Evolutionary conservation across 2,113 vertebrate species (phyloP), one percentile per base, ranked within the genome.

Genomic region (Nibea albiflora): DNA sequence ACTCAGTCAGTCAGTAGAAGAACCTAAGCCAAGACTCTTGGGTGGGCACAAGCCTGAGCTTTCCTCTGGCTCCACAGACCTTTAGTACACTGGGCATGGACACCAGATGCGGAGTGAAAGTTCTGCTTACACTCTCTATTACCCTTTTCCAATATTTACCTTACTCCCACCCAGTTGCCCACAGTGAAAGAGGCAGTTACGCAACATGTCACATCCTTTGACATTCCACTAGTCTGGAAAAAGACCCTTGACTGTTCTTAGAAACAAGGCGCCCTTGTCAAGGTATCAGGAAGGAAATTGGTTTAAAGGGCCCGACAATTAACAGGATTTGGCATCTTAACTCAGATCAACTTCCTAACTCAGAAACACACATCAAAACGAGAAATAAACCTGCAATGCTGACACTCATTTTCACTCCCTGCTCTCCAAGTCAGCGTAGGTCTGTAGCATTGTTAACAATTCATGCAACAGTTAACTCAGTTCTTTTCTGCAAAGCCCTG

Each of bases 181-280:
- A 46, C 65, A 72, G 68, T 62, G 42, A 74, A 76, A 71, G 44
- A 49, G 73, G 76, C 78, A 52, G 78, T 93, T 93, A 88, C 58
- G 81, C 69, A 92, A 94, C 86, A 83, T 77, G 69, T 83, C 81
- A 85, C 84, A 85, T 86, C 88, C 73, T 74, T 78, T 85, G 71
- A 78, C 88, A 90, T 89, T 90, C 87, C 79, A 53, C 52, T 20
- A 44, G 78, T 60, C 56, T 57, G 76, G 60, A 90, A 89, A 75
- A 81, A 71, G 82, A 83, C 52, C 72, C 70, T 86, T 58, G 31
- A 74, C 79, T 89, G 73, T 72, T 81, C 76, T 63, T 79, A 68
- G 69, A 86, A 89, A 91, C 85, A 85, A 86, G 61, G 67, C 56
- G 1, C 72, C 68, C 78, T 87, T 83, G 81, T 85, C 64, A 85